Base-by-base conservation (phyloP, 2,113 vertebrate species). In the Formicarius rufipectus region DNA sequence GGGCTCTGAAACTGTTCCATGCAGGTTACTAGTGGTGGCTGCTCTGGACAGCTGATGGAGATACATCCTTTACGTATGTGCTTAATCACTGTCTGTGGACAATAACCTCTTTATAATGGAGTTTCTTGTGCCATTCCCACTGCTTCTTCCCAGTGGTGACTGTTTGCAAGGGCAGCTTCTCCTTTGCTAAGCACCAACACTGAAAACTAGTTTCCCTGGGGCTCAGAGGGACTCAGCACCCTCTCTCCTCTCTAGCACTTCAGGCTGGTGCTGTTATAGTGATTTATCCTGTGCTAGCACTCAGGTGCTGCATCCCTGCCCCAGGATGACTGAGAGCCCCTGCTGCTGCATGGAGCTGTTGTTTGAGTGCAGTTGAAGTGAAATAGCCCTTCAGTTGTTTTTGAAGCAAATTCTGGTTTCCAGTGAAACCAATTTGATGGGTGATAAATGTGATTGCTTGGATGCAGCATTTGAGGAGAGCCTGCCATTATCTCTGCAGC, bases 21-120 rank as follows among this genome's bases (percentile, higher is more conserved):
- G 7, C 0, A 1, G 12, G 33, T 47, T 55, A 0, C 4, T 4
- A 13, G 49, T 37, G 55, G 9, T 63, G 53, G 27, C 42, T 67
- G 4, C 44, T 60, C 59, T 35, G 59, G 25, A 9, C 31, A 66
- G 53, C 17, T 58, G 72, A 52, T 66, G 71, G 45, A 79, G 66
- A 9, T n/a, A 56, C 30, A 37, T 42, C 68, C 45, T 59, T 92
- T 20, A 2, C 7, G 4, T 23, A 6, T 3, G 1, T 21, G 8
- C 50, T 56, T 60, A 37, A 17, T 14, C 19, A 12, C 3, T 3
- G 4, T 12, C 64, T 4, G 0, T 9, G 19, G 24, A 5, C 24
- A 58, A 1, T 9, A 9, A 55, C 6, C 25, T 13, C 12, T 76
- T 79, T 69, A 20, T 6, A 20, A 14, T 5, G 10, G 16, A 31